phyloP scores from a whole-genome alignment of 2,888 invertebrate genomes.

The Leptinotarsa juncta region DNA sequence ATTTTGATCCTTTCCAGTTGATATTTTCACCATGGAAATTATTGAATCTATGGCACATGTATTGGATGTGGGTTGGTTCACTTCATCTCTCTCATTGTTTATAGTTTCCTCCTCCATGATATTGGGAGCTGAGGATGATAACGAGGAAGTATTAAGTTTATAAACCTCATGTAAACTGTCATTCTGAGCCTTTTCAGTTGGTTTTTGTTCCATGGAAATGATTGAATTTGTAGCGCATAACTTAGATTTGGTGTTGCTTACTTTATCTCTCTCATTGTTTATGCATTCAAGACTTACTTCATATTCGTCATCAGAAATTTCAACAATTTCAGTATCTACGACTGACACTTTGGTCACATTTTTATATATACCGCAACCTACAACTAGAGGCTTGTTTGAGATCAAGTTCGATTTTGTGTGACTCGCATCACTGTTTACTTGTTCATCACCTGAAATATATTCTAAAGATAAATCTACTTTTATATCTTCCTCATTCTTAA shows the following conservation, averaged over 20 bases:
- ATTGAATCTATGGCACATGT: background rate
- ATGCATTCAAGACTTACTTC: background rate
- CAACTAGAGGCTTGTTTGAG: background rate
- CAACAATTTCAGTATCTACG: background rate
- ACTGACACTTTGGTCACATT: background rate
- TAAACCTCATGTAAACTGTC: background rate
- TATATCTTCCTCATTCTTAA: background rate
- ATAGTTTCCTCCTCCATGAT: too few species aligned
- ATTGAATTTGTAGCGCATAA: background rate
- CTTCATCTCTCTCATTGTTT: too few species aligned
- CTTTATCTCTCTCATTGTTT: background rate
- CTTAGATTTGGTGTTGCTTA: too few species aligned
- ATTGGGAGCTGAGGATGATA: too few species aligned
- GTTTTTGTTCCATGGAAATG: background rate
- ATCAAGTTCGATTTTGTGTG: conserved; percentile 1
- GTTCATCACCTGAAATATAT: background rate
- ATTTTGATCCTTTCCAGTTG: background rate
- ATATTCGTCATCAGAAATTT: conserved; percentile 10
- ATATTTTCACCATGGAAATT: background rate
- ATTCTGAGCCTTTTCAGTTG: background rate
- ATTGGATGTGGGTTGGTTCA: background rate
- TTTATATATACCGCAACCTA: background rate
- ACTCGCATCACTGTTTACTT: background rate
- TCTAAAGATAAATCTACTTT: conserved; percentile 2
- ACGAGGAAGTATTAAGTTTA: background rate